These are phyloP conservation scores for Heliconius congener DNA, from an alignment of 1,140 invertebrate genomes.

Conservation along the genomic window DNA sequence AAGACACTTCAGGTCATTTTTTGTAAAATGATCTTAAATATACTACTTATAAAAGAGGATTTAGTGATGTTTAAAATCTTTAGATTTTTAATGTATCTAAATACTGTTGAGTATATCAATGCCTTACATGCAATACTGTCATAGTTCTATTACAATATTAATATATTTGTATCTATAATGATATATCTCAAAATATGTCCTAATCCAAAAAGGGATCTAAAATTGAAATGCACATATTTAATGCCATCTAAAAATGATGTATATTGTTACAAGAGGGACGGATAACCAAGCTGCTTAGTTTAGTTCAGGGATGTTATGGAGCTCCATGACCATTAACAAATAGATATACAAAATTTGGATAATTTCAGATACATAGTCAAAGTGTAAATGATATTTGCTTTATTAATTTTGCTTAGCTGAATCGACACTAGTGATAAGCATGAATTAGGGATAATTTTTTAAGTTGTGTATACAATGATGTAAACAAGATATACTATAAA, in stretches of 20 bases:
- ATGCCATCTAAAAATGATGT: slow-evolving; percentile 16
- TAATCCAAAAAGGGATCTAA: slow-evolving; percentile 10
- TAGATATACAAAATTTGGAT: no score
- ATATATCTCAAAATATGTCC: slow-evolving; percentile 12
- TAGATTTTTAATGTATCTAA: neutral
- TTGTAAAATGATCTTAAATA: slow-evolving; percentile 19
- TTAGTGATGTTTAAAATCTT: slow-evolving; percentile 5
- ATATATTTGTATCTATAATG: neutral
- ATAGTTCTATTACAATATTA: neutral
- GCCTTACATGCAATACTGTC: neutral
- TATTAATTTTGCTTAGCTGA: no score
- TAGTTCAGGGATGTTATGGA: neutral
- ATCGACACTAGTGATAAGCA: no score
- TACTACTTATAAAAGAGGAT: neutral
- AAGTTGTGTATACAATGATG: no score
- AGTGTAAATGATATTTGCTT: no score
- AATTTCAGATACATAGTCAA: no score
- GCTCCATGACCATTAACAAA: no score
- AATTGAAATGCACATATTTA: slow-evolving; percentile 12
- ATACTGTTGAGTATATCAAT: slow-evolving; percentile 11
- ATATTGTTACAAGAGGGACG: slow-evolving; percentile 52
- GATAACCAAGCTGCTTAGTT: slow-evolving; percentile 57
- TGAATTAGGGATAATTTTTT: no score
- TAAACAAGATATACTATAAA: no score
- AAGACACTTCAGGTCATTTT: slow-evolving; percentile 28